Base-by-base conservation (phyloP, 2,888 invertebrate species). In the Apeira syringaria region DNA sequence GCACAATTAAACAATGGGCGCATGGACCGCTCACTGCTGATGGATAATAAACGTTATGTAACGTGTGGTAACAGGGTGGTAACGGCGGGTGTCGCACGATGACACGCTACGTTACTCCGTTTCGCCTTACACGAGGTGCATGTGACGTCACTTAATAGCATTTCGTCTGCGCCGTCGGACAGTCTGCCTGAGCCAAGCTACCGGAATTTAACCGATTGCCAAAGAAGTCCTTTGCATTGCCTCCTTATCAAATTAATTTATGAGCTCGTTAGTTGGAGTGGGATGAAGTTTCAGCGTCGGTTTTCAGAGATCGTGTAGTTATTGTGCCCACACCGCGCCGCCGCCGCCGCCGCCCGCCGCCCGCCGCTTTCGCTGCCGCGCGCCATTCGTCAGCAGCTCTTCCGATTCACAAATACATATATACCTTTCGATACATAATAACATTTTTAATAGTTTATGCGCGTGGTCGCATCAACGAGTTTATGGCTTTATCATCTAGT, bases 91-190 rank as follows among this genome's bases (percentile, higher is more conserved):
- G 48, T 52, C 50, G 53, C 45, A 48, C 48, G 50, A 42, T 50
- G 51, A 49, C 53, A 47, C 52, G 28, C 38, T 57, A 56, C 53
- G 61, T 61, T 63, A 67, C 59, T 58, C 47, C 61, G 64, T 51
- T 65, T 71, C 69, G 68, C 69, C 68, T 75, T 71, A 72, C 75
- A 77, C 74, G 73, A 79, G 74, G 77, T 69, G 71, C 64, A 66
- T 47, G 64, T 84, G 79, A 84, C 82, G 84, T 83, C 79, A 84
- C 41, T 59, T 76, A 74, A 80, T 77, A 68, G 77, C 71, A 64
- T 73, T 72, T 69, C 56, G 75, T 74, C 74, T 70, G 70, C 62
- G 76, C 58, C 80, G 84, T 68, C 83, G 68, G 64, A 74, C 72
- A 69, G 83, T 82, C 84, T 83, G 73, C 71, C 57, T 56, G 62